These are phyloP conservation scores for Nemoura dubitans DNA, from an alignment of 2,888 invertebrate species.

Conservation along the genomic window DNA sequence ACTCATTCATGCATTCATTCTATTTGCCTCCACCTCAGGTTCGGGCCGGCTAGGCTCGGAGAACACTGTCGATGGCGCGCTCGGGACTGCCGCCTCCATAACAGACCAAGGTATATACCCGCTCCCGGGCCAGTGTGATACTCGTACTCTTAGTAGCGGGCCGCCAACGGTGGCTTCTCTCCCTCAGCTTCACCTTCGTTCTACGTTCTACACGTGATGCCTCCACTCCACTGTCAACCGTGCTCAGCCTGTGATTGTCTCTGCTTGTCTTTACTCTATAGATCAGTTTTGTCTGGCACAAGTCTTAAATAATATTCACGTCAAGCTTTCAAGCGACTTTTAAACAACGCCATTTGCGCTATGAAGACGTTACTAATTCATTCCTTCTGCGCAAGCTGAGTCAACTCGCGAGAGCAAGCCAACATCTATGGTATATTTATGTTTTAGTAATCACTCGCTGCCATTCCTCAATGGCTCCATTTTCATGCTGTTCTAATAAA, in stretches of 20 bases:
- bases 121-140: not conserved
- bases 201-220: not conserved
- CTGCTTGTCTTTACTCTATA: not conserved
- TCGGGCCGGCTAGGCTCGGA: constrained; percentile 15
- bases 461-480: not conserved
- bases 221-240: not conserved
- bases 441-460: not conserved
- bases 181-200: not conserved
- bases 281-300: not conserved
- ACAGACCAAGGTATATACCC: constrained; percentile 29
- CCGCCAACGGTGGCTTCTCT: not conserved
- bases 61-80: constrained; percentile 14
- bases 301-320: not conserved
- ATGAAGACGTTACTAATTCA: not conserved
- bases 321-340: not conserved
- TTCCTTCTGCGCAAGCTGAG: not conserved
- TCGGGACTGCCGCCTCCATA: constrained; percentile 29
- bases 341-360: not conserved
- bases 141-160: not conserved
- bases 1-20: constrained; percentile 2
- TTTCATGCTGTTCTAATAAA: not conserved
- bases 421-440: no score
- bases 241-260: not conserved
- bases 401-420: not conserved
- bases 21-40: constrained; percentile 27